A percentile compares a stretch with the other conserved stretches of the same genome.
Evolutionary conservation across 2,797 vertebrate genomes (phyloP).

Genomic region (Tokudaia tokunoshimensis): DNA sequence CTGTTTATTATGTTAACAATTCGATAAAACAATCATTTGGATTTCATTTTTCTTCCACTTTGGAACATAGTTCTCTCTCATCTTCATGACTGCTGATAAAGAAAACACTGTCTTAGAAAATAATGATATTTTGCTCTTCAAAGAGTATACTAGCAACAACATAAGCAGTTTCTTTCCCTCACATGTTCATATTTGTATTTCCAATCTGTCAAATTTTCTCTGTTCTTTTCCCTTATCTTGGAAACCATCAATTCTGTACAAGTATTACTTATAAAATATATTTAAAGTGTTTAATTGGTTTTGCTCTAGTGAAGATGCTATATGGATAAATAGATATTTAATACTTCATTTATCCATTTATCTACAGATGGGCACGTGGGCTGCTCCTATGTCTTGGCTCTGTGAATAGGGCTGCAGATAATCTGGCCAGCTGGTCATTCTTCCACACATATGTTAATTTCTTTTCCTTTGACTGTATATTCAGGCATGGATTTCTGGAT

Average conservation of each 20-base stretch:
- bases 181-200: background rate
- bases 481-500: background rate
- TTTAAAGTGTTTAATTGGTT: background rate
- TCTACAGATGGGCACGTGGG: background rate
- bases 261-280: background rate
- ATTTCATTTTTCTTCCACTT: constrained; percentile 29
- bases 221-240: background rate
- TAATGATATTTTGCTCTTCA: background rate
- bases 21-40: background rate
- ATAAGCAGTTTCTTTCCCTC: background rate
- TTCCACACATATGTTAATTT: background rate
- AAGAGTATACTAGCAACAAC: background rate
- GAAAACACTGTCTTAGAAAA: constrained; percentile 20
- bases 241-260: background rate
- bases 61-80: background rate
- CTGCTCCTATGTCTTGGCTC: background rate
- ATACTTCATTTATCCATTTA: background rate
- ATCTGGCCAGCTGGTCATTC: background rate
- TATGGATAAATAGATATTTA: background rate
- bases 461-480: background rate
- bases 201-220: constrained; percentile 8
- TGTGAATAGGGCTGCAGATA: background rate
- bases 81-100: background rate
- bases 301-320: background rate
- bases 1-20: background rate